phyloP scores from a whole-genome alignment of 2,888 invertebrate species.

The Calliphora vomitoria region DNA sequence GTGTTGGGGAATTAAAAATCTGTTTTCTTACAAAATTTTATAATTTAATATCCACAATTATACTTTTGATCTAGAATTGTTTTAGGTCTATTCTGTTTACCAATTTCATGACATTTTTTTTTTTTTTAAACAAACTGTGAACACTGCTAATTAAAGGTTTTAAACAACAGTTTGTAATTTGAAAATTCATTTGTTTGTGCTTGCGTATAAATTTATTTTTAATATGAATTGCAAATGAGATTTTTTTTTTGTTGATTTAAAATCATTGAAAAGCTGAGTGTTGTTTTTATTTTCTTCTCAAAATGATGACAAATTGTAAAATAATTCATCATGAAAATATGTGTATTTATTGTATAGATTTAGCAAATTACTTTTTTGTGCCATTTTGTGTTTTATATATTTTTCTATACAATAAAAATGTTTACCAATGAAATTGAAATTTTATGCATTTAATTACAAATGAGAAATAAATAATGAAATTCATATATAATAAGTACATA shows the following conservation, averaged over 20 bases:
- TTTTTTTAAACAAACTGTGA: not conserved
- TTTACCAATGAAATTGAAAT: constrained; percentile 23
- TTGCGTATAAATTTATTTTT: not conserved
- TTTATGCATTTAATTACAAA: constrained; percentile 33
- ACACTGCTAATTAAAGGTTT: constrained; percentile 2
- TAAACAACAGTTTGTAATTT: not conserved
- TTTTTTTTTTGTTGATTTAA: not conserved
- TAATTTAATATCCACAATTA: too few relatives aligned
- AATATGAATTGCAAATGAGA: constrained; percentile 9
- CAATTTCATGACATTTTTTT: too few relatives aligned
- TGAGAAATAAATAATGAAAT: constrained; percentile 4
- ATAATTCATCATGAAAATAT: constrained; percentile 16
- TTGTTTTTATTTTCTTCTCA: constrained; percentile 6
- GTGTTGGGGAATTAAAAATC: too few relatives aligned
- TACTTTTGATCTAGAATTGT: too few relatives aligned
- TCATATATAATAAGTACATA: too few relatives aligned
- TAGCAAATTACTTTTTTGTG: not conserved
- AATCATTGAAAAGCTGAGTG: constrained; percentile 8
- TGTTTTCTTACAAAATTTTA: too few relatives aligned
- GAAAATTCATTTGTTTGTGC: not conserved
- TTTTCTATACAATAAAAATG: not conserved
- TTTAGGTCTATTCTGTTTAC: too few relatives aligned
- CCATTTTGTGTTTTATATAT: too few relatives aligned
- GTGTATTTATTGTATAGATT: constrained; percentile 17
- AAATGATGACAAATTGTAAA: constrained; percentile 48